Evolutionary conservation across 2,888 invertebrate genomes (phyloP), one percentile per base, ranked within the genome.

Genomic region (Rotaria sp.): DNA sequence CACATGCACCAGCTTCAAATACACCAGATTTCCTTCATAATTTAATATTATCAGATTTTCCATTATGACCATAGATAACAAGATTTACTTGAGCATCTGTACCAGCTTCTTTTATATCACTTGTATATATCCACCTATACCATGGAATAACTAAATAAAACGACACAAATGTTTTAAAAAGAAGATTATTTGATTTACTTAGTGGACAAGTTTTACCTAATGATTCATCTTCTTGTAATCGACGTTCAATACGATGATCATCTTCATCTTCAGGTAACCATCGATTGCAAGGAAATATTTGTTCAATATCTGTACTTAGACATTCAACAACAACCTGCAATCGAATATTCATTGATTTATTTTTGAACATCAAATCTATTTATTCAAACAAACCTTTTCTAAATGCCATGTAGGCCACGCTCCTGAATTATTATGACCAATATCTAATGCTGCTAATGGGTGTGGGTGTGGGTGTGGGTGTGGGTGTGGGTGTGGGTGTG

Each of bases 11-110:
- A 41, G 88, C 87, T 88, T 91, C 91, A 87, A 91, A 91, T 85
- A 88, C 89, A 87, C 91, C 89, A 15, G 89, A 89, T 87, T 90
- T 90, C 88, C 90, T 90, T 85, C 89, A 88, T 26, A 91, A 88
- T 38, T 86, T 84, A 41, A 91, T 88, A 80, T 90, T 90, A 84
- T 91, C 91, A 15, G 91, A 89, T 88, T 91, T 91, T 1, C 90
- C 89, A 55, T 90, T 90, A 74, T 90, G 90, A 30, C 91, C 91
- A 87, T 91, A 91, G 11, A 90, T 88, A 84, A 89, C 89, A 21
- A 91, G 87, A 86, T 87, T 88, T 1, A 91, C 91, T 87, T 90
- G 90, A 85, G 91, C 90, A 87, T 91, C 90, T 0, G 91, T 91
- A 35, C 91, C 91, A 1, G 91, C 91, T 57, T 88, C 88, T 48